These are phyloP conservation scores for Urechis unicinctus DNA, from an alignment of 2,888 invertebrate species.

Conservation along the genomic window DNA sequence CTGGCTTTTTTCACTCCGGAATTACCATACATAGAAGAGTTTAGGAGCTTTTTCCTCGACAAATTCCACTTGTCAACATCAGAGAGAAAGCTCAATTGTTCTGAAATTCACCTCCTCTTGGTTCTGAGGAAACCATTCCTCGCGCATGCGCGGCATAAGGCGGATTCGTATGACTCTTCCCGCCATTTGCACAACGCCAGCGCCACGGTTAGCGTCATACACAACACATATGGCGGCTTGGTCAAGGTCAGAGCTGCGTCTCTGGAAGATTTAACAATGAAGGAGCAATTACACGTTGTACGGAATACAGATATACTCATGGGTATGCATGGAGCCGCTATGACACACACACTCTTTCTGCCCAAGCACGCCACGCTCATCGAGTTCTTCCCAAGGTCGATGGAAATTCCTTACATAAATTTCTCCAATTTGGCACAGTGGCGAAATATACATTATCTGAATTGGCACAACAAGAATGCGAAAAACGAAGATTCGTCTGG, in stretches of 20 bases:
- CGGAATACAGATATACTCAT: slow-evolving; percentile 40
- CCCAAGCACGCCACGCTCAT: slow-evolving; percentile 35
- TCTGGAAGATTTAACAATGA: slow-evolving; percentile 34
- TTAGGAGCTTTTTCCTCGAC: slow-evolving; percentile 36
- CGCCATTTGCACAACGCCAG: slow-evolving; percentile 45
- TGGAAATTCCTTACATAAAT: slow-evolving; percentile 29
- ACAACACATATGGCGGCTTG: slow-evolving; percentile 22
- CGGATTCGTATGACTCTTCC: slow-evolving; percentile 32
- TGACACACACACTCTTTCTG: slow-evolving; percentile 42
- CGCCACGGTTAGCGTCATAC: slow-evolving; percentile 29
- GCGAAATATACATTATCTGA: slow-evolving; percentile 34
- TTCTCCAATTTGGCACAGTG: slow-evolving; percentile 41
- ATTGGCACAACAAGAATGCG: slow-evolving; percentile 37
- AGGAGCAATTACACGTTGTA: slow-evolving; percentile 33
- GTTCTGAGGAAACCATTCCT: slow-evolving; percentile 45
- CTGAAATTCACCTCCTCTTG: slow-evolving; percentile 30
- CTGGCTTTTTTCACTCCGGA: slow-evolving; percentile 24
- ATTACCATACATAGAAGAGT: slow-evolving; percentile 36
- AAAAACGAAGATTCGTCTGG: no score
- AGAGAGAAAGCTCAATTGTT: slow-evolving; percentile 28
- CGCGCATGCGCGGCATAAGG: slow-evolving; percentile 46
- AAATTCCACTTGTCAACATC: slow-evolving; percentile 13
- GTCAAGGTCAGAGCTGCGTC: slow-evolving; percentile 30
- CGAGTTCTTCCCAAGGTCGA: slow-evolving; percentile 38
- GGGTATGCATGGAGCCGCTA: slow-evolving; percentile 49